A percentile compares a stretch with the other conserved stretches of the same genome.
phyloP scores from a whole-genome alignment of 2,113 vertebrate species.

The Oostethus manadensis region DNA sequence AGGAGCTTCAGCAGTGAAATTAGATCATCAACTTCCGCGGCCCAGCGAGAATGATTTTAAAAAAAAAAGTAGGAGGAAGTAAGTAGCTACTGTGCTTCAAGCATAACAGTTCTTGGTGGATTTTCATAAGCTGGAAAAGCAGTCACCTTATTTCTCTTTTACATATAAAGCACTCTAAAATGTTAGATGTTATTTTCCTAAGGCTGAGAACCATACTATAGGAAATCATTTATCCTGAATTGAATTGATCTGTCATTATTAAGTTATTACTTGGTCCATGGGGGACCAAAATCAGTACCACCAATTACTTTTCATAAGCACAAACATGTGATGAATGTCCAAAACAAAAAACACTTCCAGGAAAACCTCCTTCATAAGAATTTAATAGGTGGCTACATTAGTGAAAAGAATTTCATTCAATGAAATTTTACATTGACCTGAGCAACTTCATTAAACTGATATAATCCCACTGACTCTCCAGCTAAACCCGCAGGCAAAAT shows the following conservation, averaged over 20 bases:
- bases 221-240: too few relatives aligned
- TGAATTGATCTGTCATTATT: too few relatives aligned
- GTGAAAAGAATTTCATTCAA: conserved; percentile 58
- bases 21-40: conserved; percentile 33
- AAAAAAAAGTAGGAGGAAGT: neutral
- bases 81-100: conserved; percentile 8
- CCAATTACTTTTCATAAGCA: too few relatives aligned
- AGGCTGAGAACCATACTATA: too few relatives aligned
- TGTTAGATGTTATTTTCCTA: neutral
- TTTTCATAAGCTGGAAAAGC: neutral
- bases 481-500: conserved; percentile 40
- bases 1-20: conserved; percentile 42
- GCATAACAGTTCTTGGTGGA: conserved; percentile 5
- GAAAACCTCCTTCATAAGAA: conserved; percentile 13
- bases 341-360: conserved; percentile 7
- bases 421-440: conserved; percentile 54
- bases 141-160: neutral
- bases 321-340: too few relatives aligned
- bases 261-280: too few relatives aligned
- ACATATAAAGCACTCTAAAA: neutral
- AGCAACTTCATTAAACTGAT: conserved; percentile 63
- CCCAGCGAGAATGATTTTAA: conserved; percentile 23
- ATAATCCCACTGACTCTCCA: conserved; percentile 53
- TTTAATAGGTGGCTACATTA: conserved; percentile 49
- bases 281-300: too few relatives aligned